Base-by-base conservation (phyloP, 2,888 invertebrate genomes). In the Monoplex corrugatus region DNA sequence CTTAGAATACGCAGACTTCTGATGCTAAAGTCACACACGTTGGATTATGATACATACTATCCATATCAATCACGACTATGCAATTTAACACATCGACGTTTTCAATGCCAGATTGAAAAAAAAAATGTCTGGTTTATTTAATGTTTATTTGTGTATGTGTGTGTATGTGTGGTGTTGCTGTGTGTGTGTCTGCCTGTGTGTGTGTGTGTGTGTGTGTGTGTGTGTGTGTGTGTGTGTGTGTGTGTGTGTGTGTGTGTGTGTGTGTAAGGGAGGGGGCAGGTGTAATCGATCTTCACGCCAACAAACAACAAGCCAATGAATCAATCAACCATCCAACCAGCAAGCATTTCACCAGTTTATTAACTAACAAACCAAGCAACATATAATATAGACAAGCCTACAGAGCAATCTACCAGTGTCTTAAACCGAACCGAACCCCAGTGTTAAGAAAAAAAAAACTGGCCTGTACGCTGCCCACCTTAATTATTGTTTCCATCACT, bases 211-310 rank as follows among this genome's bases (percentile, higher is more conserved):
- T 50, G 50, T 50, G 50, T 50, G 50, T 50, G 50, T 50, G 50
- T 50, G 50, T 50, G 50, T 50, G 50, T 50, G 50, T 50, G 50
- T 50, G 50, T 68, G 68, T 68, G 68, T 68, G 68, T 68, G 68
- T 68, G 68, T 68, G 68, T 68, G 68, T 68, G 68, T 68, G 68
- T 68, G 68, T 68, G 68, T 68, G 68, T 68, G 68, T 68, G 68
- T 68, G 68, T 68, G 68, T 68, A n/a, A 28, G 68, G 8, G 68
- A 28, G 75, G 19, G 75, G 3, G 35, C 13, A 38, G 10, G 75
- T 16, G 35, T 35, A 0, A 19, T 2, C 5, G 35, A 38, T 35
- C 13, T 13, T 19, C 35, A 16, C 32, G 3, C 13, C 3, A 75
- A 35, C 13, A 10, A 6, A 16, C 23, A 10, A 35, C 16, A 38